Evolutionary conservation across 2,888 invertebrate species (phyloP).

Genomic region (Pollenia angustigena): DNA sequence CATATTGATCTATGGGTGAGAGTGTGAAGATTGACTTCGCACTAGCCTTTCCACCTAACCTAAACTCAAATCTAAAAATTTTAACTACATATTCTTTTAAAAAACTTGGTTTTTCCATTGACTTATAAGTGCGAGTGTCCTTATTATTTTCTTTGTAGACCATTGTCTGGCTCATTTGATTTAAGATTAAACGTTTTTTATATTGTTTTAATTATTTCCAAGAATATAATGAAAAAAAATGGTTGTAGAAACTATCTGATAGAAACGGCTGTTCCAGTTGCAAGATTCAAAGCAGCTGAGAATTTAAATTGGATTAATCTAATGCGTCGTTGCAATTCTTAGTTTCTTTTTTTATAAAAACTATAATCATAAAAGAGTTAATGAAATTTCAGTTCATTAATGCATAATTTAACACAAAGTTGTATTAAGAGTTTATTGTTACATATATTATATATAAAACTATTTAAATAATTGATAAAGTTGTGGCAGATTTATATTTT

Average conservation of each 20-base stretch:
- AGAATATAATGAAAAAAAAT: conserved; percentile 9
- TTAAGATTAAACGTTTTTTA: conserved; percentile 41
- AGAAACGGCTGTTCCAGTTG: not conserved
- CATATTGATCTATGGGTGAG: too few relatives aligned
- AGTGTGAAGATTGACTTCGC: too few relatives aligned
- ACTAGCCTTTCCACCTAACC: too few relatives aligned
- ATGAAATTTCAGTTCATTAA: conserved; percentile 4
- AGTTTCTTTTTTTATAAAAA: not conserved
- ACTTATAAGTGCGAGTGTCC: conserved; percentile 29
- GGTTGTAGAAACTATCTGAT: conserved; percentile 8
- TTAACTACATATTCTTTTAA: not conserved
- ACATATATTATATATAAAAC: too few relatives aligned
- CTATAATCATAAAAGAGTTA: conserved; percentile 18
- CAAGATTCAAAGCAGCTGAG: conserved; percentile 53
- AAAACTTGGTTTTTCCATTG: not conserved
- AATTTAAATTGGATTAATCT: conserved; percentile 47
- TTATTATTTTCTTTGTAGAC: conserved; percentile 20
- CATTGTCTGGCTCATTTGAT: conserved; percentile 53
- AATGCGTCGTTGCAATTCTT: conserved; percentile 15
- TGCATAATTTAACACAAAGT: not conserved
- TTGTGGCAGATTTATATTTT: too few relatives aligned
- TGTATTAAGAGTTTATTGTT: too few relatives aligned
- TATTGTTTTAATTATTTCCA: conserved; percentile 32
- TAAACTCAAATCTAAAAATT: not conserved
- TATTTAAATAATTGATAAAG: too few relatives aligned